Evolutionary conservation across 2,888 invertebrate species (phyloP).

Genomic region (Theretra japonica): DNA sequence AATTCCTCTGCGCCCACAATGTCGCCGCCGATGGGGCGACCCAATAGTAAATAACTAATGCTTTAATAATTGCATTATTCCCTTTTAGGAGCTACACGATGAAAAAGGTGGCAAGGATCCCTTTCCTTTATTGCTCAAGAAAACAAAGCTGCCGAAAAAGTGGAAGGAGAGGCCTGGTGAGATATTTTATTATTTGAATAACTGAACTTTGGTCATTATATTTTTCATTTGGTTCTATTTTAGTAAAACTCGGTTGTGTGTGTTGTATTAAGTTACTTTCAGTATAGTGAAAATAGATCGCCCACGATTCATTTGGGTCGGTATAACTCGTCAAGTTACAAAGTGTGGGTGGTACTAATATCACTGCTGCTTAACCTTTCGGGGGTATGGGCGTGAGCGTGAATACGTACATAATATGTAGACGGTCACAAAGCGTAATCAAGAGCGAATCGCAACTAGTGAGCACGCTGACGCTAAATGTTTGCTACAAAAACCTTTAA

Average conservation of each 20-base stretch:
- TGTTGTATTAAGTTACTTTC: background rate
- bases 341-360: too few relatives aligned
- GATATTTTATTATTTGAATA: conserved; percentile 31
- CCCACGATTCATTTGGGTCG: too few relatives aligned
- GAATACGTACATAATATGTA: too few relatives aligned
- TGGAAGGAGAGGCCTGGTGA: conserved; percentile 86
- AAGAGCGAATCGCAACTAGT: conserved; percentile 36
- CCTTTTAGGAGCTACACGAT: conserved; percentile 86
- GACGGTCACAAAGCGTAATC: background rate
- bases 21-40: conserved; percentile 22
- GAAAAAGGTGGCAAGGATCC: conserved; percentile 91
- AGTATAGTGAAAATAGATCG: background rate
- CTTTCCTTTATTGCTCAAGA: conserved; percentile 89
- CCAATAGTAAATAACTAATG: conserved; percentile 41
- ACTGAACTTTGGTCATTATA: background rate
- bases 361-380: too few relatives aligned
- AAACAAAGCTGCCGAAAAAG: conserved; percentile 90
- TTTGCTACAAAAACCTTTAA: conserved; percentile 55
- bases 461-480: conserved; percentile 37
- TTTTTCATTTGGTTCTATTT: background rate
- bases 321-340: too few relatives aligned
- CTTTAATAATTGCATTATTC: conserved; percentile 34
- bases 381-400: too few relatives aligned
- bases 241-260: background rate
- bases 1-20: conserved; percentile 45